phyloP scores from a whole-genome alignment of 1,140 invertebrate species.

The Drosophila littoralis region DNA sequence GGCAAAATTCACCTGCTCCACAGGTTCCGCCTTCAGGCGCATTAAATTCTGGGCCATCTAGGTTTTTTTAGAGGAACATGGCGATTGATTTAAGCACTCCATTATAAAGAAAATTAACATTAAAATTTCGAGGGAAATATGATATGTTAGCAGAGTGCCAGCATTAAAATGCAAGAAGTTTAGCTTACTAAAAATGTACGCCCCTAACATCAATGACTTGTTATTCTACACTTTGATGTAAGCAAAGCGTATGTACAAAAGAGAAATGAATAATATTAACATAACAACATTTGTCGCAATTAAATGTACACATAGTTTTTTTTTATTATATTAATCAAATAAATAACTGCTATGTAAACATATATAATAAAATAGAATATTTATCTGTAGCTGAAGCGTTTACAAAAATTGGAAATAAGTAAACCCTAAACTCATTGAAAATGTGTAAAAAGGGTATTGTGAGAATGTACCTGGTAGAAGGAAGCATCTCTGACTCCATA shows the following conservation, averaged over 20 bases:
- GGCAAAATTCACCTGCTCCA: constrained; percentile 73
- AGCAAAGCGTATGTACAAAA: constrained; percentile 29
- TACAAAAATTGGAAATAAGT: too few relatives aligned
- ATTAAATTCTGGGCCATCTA: constrained; percentile 81
- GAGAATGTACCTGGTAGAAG: too few relatives aligned
- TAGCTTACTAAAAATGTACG: constrained; percentile 16
- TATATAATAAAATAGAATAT: constrained; percentile 7
- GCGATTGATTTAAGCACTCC: constrained; percentile 82
- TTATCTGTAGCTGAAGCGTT: too few relatives aligned
- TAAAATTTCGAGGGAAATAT: constrained; percentile 19
- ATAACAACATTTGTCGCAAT: constrained; percentile 20
- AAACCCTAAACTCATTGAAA: too few relatives aligned
- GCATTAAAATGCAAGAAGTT: constrained; percentile 1
- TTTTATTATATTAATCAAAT: constrained; percentile 19
- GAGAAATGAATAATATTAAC: constrained; percentile 19
- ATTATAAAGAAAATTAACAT: constrained; percentile 63
- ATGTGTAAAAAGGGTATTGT: too few relatives aligned
- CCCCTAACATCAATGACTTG: constrained; percentile 7
- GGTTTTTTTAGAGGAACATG: constrained; percentile 84
- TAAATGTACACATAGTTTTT: constrained; percentile 27
- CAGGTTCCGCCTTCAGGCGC: constrained; percentile 70
- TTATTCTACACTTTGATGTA: constrained; percentile 14
- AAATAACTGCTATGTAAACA: constrained; percentile 3
- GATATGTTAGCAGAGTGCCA: constrained; percentile 24
- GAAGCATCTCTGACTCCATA: too few relatives aligned